Evolutionary conservation across 92 coral and sea anemone species (phyloP).

Genomic region (Epizoanthus rinbou): DNA sequence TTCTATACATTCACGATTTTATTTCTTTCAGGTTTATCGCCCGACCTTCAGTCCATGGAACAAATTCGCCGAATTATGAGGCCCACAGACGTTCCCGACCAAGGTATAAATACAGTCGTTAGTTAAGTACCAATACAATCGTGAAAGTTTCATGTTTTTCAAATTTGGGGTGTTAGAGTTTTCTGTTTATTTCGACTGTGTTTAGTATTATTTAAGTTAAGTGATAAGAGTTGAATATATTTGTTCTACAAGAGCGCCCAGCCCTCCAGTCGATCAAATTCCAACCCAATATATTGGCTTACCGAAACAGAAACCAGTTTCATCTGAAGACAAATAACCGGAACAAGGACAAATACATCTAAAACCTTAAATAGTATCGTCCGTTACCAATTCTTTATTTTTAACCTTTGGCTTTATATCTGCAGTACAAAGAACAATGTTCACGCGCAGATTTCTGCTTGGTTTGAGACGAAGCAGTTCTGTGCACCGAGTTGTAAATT

Average conservation of each 20-base stretch:
- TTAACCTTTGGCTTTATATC: too few relatives aligned
- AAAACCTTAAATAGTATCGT: too few relatives aligned
- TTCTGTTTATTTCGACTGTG: neutral
- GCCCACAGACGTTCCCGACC: constrained; percentile 99
- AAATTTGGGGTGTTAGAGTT: neutral
- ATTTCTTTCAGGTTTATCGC: constrained; percentile 79
- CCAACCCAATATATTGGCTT: neutral
- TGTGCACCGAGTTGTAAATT: too few relatives aligned
- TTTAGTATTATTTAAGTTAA: neutral
- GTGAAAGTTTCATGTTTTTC: neutral
- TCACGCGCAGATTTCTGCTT: too few relatives aligned
- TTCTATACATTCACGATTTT: neutral
- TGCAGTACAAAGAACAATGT: too few relatives aligned
- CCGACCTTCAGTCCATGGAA: constrained; percentile 99
- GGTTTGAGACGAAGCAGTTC: too few relatives aligned
- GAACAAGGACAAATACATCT: neutral
- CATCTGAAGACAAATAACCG: neutral
- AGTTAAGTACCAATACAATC: neutral
- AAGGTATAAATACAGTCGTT: constrained; percentile 61
- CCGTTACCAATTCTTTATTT: too few relatives aligned
- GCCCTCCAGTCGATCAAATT: constrained; percentile 4
- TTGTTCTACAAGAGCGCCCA: constrained; percentile 22
- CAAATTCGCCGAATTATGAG: constrained; percentile 98
- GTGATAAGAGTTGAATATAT: constrained; percentile 4
- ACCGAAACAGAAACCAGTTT: neutral